Base-by-base conservation (phyloP, 2,113 vertebrate genomes). In the Rhea americana region DNA sequence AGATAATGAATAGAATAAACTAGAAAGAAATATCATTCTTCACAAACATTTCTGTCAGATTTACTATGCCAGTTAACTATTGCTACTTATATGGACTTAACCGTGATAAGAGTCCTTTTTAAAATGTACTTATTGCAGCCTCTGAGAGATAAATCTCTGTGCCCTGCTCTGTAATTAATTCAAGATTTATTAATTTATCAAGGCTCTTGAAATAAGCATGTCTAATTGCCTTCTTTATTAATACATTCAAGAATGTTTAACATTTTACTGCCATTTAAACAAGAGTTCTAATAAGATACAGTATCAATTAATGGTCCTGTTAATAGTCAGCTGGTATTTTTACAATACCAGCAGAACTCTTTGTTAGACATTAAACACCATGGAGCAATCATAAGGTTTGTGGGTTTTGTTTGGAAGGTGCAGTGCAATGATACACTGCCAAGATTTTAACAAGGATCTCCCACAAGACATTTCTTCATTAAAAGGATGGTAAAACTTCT, bases 221-320 rank as follows among this genome's bases (percentile, higher is more conserved):
- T 95, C 93, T 96, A 97, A 97, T 96, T 94, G 80, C 77, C 68
- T 78, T 90, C 89, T 94, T 96, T 94, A 96, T 96, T 96, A 96
- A 96, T 93, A 81, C 55, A 73, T 87, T 93, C 68, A 92, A 93
- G 93, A 95, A 95, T 85, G 87, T 90, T 97, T 97, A 96, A 93
- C 89, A 90, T 96, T 96, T 97, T 96, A 96, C 53, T 95, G 89
- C 91, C 93, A 89, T 96, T 97, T 96, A 93, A 97, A 94, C 93
- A 91, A 89, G 93, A 85, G 71, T 83, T 94, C 87, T 96, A 96
- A 87, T 95, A 96, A 96, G 96, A 96, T 87, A 94, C 51, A 89
- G 65, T 94, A 97, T 96, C 95, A 97, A 94, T 94, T 96, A 96
- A 95, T 85, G 77, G 87, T 81, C 90, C 88, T 91, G 61, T 96